A percentile compares a stretch with the other conserved stretches of the same genome.
These are phyloP conservation scores for Antechinus flavipes DNA, from an alignment of 2,113 vertebrate species.

Conservation along the genomic window DNA sequence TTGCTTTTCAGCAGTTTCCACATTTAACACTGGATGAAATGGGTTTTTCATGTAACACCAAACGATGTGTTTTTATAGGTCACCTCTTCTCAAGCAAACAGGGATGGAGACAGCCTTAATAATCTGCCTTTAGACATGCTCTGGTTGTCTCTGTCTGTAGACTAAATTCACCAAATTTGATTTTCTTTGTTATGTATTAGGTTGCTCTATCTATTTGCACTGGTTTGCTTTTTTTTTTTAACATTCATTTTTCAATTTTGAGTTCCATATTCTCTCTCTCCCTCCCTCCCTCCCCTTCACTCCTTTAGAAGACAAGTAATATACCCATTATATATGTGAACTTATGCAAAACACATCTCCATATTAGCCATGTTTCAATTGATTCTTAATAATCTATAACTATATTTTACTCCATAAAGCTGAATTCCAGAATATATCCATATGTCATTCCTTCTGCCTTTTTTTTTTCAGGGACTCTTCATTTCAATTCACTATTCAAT, in stretches of 20 bases:
- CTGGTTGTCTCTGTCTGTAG: neutral
- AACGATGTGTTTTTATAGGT: constrained; percentile 22
- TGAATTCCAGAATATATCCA: constrained; percentile 28
- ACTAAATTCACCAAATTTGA: neutral
- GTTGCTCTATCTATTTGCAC: neutral
- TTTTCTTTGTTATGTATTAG: neutral
- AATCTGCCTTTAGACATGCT: neutral
- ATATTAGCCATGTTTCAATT: neutral
- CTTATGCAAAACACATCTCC: neutral
- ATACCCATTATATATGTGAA: neutral
- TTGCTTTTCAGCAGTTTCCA: constrained; percentile 52
- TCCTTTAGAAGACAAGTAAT: neutral
- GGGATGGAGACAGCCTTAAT: neutral
- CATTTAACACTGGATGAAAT: constrained; percentile 61
- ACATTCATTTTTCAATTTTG: constrained; percentile 10
- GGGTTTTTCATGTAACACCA: constrained; percentile 69
- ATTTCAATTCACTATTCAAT: constrained; percentile 34
- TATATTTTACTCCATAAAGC: neutral
- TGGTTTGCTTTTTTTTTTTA: neutral
- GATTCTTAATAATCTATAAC: constrained; percentile 25
- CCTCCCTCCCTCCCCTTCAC: neutral
- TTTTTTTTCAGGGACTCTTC: neutral
- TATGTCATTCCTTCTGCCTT: neutral
- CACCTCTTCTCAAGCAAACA: constrained; percentile 32
- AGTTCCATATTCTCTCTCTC: constrained; percentile 5